A percentile compares a stretch with the other conserved stretches of the same genome.
Conservation (phyloP, 1,140 invertebrate genomes). For the Sesamia nonagrioides region DNA sequence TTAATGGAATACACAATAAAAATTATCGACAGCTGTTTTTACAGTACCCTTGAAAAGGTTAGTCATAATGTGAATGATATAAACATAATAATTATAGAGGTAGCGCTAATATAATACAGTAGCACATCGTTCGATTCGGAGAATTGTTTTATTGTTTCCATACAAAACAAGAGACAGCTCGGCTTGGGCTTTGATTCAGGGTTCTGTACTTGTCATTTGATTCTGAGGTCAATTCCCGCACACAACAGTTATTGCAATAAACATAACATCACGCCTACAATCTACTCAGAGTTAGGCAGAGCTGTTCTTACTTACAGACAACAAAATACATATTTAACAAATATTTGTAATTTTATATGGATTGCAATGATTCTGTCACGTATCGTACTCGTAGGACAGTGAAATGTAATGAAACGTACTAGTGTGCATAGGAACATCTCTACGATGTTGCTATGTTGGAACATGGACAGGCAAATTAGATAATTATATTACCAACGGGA, state of each 20-base stretch:
- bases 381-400: too few species aligned
- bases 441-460: background rate
- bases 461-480: constrained; percentile 14
- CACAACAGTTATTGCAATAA: too few species aligned
- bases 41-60: constrained; percentile 5
- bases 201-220: too few species aligned
- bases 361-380: too few species aligned
- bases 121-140: background rate
- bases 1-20: background rate
- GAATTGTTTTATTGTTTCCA: background rate
- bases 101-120: background rate
- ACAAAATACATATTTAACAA: too few species aligned
- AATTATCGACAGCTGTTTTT: background rate
- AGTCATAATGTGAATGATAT: background rate
- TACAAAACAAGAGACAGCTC: background rate
- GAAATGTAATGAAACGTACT: background rate
- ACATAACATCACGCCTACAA: too few species aligned
- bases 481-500: background rate
- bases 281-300: too few species aligned
- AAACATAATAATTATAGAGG: constrained; percentile 1
- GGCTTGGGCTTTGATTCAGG: background rate
- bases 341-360: too few species aligned
- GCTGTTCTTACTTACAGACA: too few species aligned
- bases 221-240: too few species aligned
- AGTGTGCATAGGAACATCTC: background rate